These are phyloP conservation scores for Cheirogaleus major DNA, from an alignment of 2,797 vertebrate genomes.

Conservation along the genomic window DNA sequence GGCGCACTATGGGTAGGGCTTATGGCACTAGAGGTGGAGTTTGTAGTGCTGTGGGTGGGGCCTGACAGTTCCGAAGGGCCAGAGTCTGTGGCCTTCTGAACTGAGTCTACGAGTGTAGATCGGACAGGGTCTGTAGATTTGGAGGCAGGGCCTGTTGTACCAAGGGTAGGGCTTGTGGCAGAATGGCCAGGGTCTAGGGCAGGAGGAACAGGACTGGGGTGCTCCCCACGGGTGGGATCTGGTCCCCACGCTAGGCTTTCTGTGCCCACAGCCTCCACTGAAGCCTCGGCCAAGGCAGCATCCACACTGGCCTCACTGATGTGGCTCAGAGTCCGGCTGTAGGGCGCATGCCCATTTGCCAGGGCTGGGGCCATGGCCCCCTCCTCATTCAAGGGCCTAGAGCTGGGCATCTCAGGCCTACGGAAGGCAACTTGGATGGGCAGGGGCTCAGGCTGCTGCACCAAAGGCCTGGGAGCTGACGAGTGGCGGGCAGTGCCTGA, in stretches of 20 bases:
- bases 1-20: neutral
- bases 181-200: neutral
- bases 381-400: constrained; percentile 81
- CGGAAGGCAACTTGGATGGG: constrained; percentile 92
- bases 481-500: constrained; percentile 87
- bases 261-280: constrained; percentile 3
- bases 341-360: constrained; percentile 88
- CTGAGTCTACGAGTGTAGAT: neutral
- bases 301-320: constrained; percentile 95
- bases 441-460: constrained; percentile 88
- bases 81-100: neutral
- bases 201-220: neutral
- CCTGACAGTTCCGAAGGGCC: neutral
- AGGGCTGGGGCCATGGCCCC: constrained; percentile 65
- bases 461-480: constrained; percentile 87
- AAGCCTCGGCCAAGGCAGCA: constrained; percentile 79
- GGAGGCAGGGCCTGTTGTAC: neutral
- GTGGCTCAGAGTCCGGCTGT: constrained; percentile 94
- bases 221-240: constrained; percentile 23
- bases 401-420: constrained; percentile 85
- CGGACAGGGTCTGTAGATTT: neutral
- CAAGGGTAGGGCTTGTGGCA: neutral
- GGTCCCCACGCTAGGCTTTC: neutral
- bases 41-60: neutral
- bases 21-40: neutral